These are phyloP conservation scores for Micromys minutus DNA, from an alignment of 2,113 vertebrate species.

Conservation along the genomic window DNA sequence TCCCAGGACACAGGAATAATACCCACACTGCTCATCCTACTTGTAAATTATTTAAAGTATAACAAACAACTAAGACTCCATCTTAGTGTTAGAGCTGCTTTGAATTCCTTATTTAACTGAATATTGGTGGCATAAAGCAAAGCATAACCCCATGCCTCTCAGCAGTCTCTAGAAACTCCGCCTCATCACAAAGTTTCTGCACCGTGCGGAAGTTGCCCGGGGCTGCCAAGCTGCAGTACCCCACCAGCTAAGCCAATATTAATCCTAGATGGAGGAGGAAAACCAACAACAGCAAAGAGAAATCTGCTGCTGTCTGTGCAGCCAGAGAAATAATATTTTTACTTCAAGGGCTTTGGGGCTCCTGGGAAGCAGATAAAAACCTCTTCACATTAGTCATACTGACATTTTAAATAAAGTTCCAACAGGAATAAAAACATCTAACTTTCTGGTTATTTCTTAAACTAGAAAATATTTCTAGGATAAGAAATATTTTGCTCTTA, in stretches of 20 bases:
- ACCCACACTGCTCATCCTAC: background rate
- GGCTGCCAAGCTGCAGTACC: slow-evolving; percentile 56
- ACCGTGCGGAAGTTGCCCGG: background rate
- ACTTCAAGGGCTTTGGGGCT: slow-evolving; percentile 68
- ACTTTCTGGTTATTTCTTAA: slow-evolving; percentile 74
- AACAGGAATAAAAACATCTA: slow-evolving; percentile 78
- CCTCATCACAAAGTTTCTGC: slow-evolving; percentile 67
- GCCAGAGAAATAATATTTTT: slow-evolving; percentile 72
- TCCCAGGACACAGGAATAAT: background rate
- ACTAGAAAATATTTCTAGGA: slow-evolving; percentile 67
- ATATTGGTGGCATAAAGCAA: slow-evolving; percentile 35
- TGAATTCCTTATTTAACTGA: slow-evolving; percentile 34
- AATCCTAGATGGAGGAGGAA: slow-evolving; percentile 71
- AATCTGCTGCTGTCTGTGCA: slow-evolving; percentile 70
- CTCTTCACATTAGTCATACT: slow-evolving; percentile 74
- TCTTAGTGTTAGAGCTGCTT: background rate
- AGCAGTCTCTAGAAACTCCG: slow-evolving; percentile 51
- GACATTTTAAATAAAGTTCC: slow-evolving; percentile 81
- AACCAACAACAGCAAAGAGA: slow-evolving; percentile 69
- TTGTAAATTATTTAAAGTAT: slow-evolving; percentile 1
- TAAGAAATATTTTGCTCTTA: slow-evolving; percentile 57
- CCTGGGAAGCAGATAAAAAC: slow-evolving; percentile 70
- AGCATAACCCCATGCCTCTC: background rate
- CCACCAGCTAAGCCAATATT: slow-evolving; percentile 72
- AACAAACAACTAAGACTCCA: slow-evolving; percentile 16